Conservation (phyloP, 2,888 invertebrate genomes). For the Eupithecia tripunctaria region DNA sequence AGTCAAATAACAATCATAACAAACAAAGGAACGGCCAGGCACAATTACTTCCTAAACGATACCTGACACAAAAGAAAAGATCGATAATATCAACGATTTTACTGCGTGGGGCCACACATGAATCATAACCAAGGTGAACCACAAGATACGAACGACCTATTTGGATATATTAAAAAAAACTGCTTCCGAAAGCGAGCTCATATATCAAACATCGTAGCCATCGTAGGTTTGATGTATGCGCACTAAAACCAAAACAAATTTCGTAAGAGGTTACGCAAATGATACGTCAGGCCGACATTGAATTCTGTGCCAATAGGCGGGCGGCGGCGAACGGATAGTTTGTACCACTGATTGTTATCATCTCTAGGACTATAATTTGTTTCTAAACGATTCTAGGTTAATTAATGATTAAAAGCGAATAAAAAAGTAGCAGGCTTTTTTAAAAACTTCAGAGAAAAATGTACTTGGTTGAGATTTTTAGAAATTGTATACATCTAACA, state of each 20-base stretch:
- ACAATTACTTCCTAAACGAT: not conserved
- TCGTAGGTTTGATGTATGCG: slow-evolving; percentile 7
- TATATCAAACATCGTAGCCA: slow-evolving; percentile 24
- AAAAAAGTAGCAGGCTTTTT: not conserved
- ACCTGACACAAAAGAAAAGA: slow-evolving; percentile 2
- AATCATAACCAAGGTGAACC: slow-evolving; percentile 23
- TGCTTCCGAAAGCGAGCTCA: slow-evolving; percentile 22
- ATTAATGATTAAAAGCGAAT: not conserved
- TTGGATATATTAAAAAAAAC: slow-evolving; percentile 13
- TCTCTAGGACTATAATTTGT: not conserved
- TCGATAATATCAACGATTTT: slow-evolving; percentile 8
- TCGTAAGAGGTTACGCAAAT: slow-evolving; percentile 44
- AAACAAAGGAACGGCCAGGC: not conserved
- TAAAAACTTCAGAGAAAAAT: not conserved
- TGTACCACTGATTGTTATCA: not conserved
- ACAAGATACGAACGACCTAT: slow-evolving; percentile 8
- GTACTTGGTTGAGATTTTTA: not conserved
- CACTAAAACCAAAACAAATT: slow-evolving; percentile 40
- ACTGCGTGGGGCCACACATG: slow-evolving; percentile 16
- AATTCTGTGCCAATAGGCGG: slow-evolving; percentile 53
- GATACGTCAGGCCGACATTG: slow-evolving; percentile 52
- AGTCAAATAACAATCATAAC: not conserved
- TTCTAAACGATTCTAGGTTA: not conserved
- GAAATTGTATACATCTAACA: not conserved
- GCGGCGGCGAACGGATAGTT: not conserved